A percentile compares a stretch with the other conserved stretches of the same genome.
phyloP scores from a whole-genome alignment of 1,140 invertebrate genomes.

The Zaprionus nigranus region DNA sequence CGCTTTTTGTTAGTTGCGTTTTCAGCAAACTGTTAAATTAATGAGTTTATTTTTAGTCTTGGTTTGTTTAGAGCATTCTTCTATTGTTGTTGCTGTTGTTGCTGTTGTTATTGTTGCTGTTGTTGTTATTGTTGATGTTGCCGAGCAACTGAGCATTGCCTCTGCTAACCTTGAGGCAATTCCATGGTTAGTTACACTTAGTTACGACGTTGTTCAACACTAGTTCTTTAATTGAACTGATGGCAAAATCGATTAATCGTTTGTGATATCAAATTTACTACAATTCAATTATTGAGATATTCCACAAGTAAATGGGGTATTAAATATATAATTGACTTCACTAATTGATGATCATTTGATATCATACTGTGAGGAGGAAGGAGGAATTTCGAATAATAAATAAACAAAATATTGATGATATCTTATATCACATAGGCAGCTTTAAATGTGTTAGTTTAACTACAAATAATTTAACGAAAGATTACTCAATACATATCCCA shows the following conservation, averaged over 20 bases:
- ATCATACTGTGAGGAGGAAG: background rate
- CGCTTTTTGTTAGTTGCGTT: constrained; percentile 59
- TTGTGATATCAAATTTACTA: too few species aligned
- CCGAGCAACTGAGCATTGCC: constrained; percentile 34
- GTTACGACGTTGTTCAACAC: background rate
- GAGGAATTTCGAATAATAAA: background rate
- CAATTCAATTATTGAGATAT: background rate
- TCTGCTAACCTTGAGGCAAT: constrained; percentile 64
- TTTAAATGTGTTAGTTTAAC: background rate
- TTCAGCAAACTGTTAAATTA: constrained; percentile 68
- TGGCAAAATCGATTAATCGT: constrained; percentile 10
- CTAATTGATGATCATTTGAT: background rate
- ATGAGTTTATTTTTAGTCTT: constrained; percentile 57
- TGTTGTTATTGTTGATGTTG: constrained; percentile 17
- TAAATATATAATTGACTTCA: background rate
- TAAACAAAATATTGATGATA: background rate
- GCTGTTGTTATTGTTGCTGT: constrained; percentile 13
- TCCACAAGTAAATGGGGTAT: background rate
- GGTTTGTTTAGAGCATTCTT: constrained; percentile 46
- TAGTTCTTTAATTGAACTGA: background rate
- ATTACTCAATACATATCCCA: background rate
- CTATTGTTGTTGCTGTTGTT: constrained; percentile 23
- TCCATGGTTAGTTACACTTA: constrained; percentile 60
- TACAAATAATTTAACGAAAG: background rate
- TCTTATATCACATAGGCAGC: background rate